Percentiles rank a stretch among this genome's conserved stretches.
phyloP scores from a whole-genome alignment of 2,888 invertebrate species.

The Catonia carolina region DNA sequence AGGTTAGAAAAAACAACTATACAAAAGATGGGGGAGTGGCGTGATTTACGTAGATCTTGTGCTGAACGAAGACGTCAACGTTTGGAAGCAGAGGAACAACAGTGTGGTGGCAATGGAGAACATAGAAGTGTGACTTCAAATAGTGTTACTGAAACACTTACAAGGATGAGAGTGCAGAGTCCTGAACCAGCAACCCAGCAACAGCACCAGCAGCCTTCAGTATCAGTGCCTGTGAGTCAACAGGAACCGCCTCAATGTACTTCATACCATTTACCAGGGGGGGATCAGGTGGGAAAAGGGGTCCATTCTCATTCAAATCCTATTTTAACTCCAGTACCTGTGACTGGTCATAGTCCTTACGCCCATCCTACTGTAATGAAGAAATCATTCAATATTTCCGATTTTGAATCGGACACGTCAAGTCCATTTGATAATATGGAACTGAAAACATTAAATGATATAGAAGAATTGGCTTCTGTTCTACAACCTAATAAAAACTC shows the following conservation, averaged over 20 bases:
- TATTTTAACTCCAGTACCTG: constrained; percentile 34
- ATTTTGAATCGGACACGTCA: constrained; percentile 87
- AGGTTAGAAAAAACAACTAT: constrained; percentile 65
- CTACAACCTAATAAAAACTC: constrained; percentile 21
- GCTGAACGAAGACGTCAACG: constrained; percentile 41
- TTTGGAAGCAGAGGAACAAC: constrained; percentile 52
- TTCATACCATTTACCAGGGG: constrained; percentile 40
- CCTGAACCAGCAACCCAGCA: constrained; percentile 54
- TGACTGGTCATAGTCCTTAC: constrained; percentile 38
- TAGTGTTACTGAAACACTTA: background rate
- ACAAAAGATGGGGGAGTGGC: constrained; percentile 64
- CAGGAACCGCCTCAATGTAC: constrained; percentile 6
- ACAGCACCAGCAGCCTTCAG: constrained; percentile 36
- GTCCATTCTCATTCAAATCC: constrained; percentile 24
- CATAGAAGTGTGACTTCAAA: too few species aligned
- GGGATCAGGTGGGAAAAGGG: constrained; percentile 31
- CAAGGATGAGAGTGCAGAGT: constrained; percentile 49
- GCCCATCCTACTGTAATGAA: constrained; percentile 40
- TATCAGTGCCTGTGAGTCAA: background rate
- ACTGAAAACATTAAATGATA: constrained; percentile 84
- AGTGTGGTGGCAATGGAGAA: too few species aligned
- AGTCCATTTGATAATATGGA: constrained; percentile 92
- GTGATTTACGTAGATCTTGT: constrained; percentile 52
- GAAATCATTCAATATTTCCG: constrained; percentile 49
- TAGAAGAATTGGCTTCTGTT: constrained; percentile 82